phyloP scores from a whole-genome alignment of 2,797 vertebrate species.

The Microcaecilia unicolor region DNA sequence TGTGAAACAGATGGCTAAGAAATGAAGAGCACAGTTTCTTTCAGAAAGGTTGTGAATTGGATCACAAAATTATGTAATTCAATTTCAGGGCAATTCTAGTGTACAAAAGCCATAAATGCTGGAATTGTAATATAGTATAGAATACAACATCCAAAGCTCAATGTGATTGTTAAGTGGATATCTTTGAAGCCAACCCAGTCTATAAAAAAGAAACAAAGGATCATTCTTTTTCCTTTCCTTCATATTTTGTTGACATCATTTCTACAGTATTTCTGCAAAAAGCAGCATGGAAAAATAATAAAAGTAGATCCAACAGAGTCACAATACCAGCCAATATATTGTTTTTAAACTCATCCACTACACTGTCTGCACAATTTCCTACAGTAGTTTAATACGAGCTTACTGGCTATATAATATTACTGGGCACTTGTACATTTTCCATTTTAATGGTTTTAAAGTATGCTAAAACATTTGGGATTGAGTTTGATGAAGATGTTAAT shows the following conservation, averaged over 20 bases:
- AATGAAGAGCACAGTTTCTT: background rate
- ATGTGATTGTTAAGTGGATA: constrained; percentile 8
- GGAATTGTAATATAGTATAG: constrained; percentile 24
- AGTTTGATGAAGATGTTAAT: no score
- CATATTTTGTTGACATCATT: no score
- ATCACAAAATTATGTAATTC: constrained; percentile 15
- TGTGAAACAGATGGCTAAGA: constrained; percentile 23
- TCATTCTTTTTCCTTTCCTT: constrained; percentile 19
- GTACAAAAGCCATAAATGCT: constrained; percentile 28
- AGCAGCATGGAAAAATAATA: constrained; percentile 28
- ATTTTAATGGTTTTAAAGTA: no score
- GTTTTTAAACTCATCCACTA: constrained; percentile 10
- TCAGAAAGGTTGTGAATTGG: background rate
- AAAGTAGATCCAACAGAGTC: constrained; percentile 17
- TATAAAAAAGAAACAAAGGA: constrained; percentile 20
- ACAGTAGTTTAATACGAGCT: no score
- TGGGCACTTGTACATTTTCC: no score
- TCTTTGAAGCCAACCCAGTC: constrained; percentile 11
- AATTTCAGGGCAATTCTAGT: no score
- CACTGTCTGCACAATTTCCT: constrained; percentile 13
- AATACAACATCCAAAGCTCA: constrained; percentile 14
- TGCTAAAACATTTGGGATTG: no score
- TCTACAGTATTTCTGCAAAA: constrained; percentile 29
- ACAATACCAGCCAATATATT: constrained; percentile 1
- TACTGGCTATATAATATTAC: no score